phyloP scores from a whole-genome alignment of 2,888 invertebrate genomes.

The Abrostola triplasia region DNA sequence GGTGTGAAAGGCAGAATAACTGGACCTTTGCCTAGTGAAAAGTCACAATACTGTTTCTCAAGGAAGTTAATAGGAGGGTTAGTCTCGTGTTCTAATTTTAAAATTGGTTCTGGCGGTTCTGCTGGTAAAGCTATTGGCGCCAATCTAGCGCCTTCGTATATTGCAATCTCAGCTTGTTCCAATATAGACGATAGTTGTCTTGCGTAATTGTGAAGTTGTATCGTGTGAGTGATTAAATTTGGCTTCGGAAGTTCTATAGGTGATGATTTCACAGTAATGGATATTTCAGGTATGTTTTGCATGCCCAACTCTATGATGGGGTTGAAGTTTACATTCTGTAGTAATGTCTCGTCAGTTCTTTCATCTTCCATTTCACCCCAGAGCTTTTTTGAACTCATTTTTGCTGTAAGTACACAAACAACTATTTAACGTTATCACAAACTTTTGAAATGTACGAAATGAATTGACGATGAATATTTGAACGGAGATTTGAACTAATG shows the following conservation, averaged over 20 bases:
- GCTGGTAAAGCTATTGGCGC: constrained; percentile 75
- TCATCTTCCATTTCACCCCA: constrained; percentile 84
- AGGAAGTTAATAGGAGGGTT: constrained; percentile 79
- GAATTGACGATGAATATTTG: background rate
- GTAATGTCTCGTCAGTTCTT: constrained; percentile 71
- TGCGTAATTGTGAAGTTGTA: constrained; percentile 78
- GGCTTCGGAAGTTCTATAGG: constrained; percentile 81
- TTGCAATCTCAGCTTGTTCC: constrained; percentile 75
- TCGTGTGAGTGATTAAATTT: constrained; percentile 83
- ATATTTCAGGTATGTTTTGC: constrained; percentile 86
- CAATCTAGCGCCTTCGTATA: constrained; percentile 73
- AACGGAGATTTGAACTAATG: too few species aligned
- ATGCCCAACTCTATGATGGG: constrained; percentile 85
- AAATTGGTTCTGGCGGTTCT: constrained; percentile 73
- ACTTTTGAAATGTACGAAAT: background rate
- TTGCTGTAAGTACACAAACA: background rate
- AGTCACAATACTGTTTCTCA: constrained; percentile 81
- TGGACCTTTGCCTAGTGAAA: constrained; percentile 80
- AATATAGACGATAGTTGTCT: constrained; percentile 76
- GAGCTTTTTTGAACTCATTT: constrained; percentile 72
- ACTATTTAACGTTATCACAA: too few species aligned
- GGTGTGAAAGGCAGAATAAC: constrained; percentile 81
- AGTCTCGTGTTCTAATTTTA: constrained; percentile 74
- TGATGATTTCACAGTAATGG: constrained; percentile 81
- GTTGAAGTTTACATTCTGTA: constrained; percentile 84